Conservation (phyloP, 2,113 vertebrate genomes). For the Lasiurus cinereus region DNA sequence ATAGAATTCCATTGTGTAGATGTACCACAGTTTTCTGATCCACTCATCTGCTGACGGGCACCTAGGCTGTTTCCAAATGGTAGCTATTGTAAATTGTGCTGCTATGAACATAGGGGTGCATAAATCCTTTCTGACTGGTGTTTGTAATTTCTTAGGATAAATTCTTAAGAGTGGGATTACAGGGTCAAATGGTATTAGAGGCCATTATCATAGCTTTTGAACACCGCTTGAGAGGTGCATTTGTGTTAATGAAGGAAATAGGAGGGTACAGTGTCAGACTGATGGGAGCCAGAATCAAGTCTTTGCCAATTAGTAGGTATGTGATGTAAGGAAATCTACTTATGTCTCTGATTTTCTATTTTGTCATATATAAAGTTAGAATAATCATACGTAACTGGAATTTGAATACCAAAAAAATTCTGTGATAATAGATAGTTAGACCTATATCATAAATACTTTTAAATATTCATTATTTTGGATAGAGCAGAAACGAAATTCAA, state of each 20-base stretch:
- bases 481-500: background rate
- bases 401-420: background rate
- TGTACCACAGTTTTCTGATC: too few species aligned
- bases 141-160: too few species aligned
- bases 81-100: too few species aligned
- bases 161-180: too few species aligned
- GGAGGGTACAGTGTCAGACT: background rate
- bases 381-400: background rate
- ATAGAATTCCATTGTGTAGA: too few species aligned
- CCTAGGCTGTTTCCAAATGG: too few species aligned
- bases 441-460: background rate
- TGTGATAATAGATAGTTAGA: background rate
- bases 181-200: too few species aligned
- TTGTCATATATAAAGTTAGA: background rate
- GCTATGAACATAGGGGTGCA: too few species aligned
- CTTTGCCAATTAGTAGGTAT: background rate
- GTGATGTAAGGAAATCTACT: background rate
- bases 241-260: background rate
- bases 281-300: background rate
- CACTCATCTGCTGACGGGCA: too few species aligned
- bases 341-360: background rate
- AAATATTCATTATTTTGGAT: background rate
- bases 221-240: background rate
- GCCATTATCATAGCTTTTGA: background rate
- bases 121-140: too few species aligned